Evolutionary conservation across 2,888 invertebrate genomes (phyloP).

Genomic region (Lomographa bimaculata): DNA sequence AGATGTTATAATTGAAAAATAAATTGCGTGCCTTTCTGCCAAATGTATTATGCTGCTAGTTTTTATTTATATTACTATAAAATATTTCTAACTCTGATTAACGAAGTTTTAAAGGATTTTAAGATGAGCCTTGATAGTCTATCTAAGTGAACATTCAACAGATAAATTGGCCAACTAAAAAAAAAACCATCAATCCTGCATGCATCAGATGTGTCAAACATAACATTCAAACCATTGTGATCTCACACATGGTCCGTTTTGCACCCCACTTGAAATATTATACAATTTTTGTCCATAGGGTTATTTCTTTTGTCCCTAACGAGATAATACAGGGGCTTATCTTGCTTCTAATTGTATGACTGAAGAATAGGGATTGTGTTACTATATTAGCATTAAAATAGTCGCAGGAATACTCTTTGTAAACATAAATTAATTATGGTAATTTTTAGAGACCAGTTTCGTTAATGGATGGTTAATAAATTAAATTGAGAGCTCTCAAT

Average conservation of each 20-base stretch:
- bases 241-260: constrained; percentile 74
- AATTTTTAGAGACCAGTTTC: constrained; percentile 44
- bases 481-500: constrained; percentile 3
- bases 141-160: too few species aligned
- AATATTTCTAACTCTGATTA: too few species aligned
- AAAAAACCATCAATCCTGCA: constrained; percentile 63
- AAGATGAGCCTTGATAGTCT: too few species aligned
- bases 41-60: too few species aligned
- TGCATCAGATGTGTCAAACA: constrained; percentile 51
- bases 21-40: too few species aligned
- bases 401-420: constrained; percentile 52
- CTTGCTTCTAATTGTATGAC: constrained; percentile 74
- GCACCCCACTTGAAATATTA: constrained; percentile 78
- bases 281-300: constrained; percentile 72
- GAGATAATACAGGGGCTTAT: constrained; percentile 83
- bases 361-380: constrained; percentile 76
- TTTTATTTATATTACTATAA: too few species aligned
- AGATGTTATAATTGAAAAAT: too few species aligned
- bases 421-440: constrained; percentile 71
- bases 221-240: constrained; percentile 66
- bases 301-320: constrained; percentile 71
- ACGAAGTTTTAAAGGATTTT: too few species aligned
- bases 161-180: too few species aligned
- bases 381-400: constrained; percentile 77
- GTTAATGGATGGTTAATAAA: constrained; percentile 15